These are phyloP conservation scores for Eudasyphora cyanicolor DNA, from an alignment of 2,888 invertebrate species.

Conservation along the genomic window DNA sequence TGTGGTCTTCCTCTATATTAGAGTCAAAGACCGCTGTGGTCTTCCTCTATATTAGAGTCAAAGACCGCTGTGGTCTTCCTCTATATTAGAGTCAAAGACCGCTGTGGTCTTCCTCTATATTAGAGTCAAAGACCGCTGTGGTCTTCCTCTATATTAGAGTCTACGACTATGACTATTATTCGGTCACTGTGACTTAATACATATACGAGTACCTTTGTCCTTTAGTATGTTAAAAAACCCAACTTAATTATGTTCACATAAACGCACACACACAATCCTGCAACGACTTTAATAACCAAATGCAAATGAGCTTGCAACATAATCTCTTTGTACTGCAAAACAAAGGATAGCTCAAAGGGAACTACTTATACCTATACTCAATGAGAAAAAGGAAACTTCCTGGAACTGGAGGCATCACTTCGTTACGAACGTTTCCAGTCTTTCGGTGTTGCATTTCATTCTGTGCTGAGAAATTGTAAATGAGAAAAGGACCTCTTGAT, in stretches of 20 bases:
- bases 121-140: no score
- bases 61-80: no score
- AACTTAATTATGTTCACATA: conserved; percentile 47
- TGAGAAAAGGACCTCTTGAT: not conserved
- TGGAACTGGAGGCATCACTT: not conserved
- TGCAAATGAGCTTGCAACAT: not conserved
- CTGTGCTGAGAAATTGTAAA: not conserved
- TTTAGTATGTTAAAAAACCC: conserved; percentile 13
- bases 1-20: no score
- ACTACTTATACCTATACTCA: not conserved
- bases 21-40: no score
- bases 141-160: no score
- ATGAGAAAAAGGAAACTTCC: not conserved
- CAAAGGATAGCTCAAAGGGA: no score
- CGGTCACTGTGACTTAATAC: not conserved
- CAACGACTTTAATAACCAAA: not conserved
- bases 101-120: no score
- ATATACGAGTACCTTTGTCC: not conserved
- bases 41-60: no score
- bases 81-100: no score
- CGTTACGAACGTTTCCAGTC: not conserved
- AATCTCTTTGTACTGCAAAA: not conserved
- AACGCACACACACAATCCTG: not conserved
- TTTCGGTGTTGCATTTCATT: not conserved
- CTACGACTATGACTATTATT: no score